Base-by-base conservation (phyloP, 2,797 vertebrate genomes). In the Pantherophis vulpinus region DNA sequence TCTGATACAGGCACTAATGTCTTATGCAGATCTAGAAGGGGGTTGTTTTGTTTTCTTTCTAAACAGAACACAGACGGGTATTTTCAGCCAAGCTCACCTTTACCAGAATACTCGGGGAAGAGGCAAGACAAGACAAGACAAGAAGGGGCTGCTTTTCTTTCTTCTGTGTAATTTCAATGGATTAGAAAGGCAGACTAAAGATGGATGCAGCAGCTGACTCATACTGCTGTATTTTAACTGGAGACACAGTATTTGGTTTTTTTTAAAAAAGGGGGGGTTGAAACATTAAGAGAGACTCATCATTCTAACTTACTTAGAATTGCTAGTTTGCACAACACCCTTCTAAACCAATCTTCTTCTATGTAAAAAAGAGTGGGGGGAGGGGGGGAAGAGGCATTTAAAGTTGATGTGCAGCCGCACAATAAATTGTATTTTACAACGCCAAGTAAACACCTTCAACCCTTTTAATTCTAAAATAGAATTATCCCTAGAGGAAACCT, bases 41-140 rank as follows among this genome's bases (percentile, higher is more conserved):
- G 56, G 37, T 66, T 87, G 60, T 58, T n/a, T 58, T 56, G 47
- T 83, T 86, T 86, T 63, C 32, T 42, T 86, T 59, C n/a, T 47
- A 27, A 42, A 79, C 27, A 29, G 29, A 86, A 55, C 27, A 61
- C 11, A 10, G 92, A 79, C 59, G 12, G 54, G 94, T 95, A 95
- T 96, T 97, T 95, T 96, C 96, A 97, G 96, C 96, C 97, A 29
- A 96, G 96, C 95, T 97, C 96, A 96, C 90, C 97, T 96, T 96
- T 96, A 95, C 97, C 95, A 95, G 95, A 88, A 2, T 95, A 94
- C 94, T 96, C 95, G 95, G 63, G 25, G 95, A 97, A 97, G 97
- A 96, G 93, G 97, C 95, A 95, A 47, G 74, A 25, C 37, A 83
- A 83, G 74, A 25, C 74, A 83, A 83, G 74, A 25, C 74, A 83